These are phyloP conservation scores for Drosophila koepferae DNA, from an alignment of 2,888 invertebrate genomes.

Conservation along the genomic window DNA sequence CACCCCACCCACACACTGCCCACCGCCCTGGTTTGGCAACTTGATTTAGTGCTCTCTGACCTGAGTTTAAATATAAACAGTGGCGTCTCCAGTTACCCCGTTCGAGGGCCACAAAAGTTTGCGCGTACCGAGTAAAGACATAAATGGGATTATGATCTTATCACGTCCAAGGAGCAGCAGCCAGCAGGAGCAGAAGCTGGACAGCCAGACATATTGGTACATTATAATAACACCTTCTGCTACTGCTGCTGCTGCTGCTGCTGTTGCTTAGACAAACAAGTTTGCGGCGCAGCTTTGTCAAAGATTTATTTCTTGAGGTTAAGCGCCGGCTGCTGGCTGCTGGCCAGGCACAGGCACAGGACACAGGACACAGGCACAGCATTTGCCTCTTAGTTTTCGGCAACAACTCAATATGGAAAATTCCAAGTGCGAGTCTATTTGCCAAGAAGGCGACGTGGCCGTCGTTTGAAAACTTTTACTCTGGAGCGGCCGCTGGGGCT, in stretches of 20 bases:
- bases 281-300: conserved; percentile 82
- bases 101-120: conserved; percentile 67
- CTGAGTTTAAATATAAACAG: conserved; percentile 85
- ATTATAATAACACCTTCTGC: conserved; percentile 83
- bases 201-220: conserved; percentile 69
- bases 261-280: conserved; percentile 83
- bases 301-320: conserved; percentile 83
- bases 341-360: conserved; percentile 45
- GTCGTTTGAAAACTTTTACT: conserved; percentile 41
- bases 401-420: conserved; percentile 71
- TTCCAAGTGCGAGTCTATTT: conserved; percentile 66
- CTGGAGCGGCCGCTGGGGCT: neutral
- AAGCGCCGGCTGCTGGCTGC: conserved; percentile 73
- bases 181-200: conserved; percentile 13
- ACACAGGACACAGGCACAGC: neutral
- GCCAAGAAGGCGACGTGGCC: conserved; percentile 32
- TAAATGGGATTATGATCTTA: conserved; percentile 86
- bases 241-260: conserved; percentile 47
- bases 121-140: conserved; percentile 79
- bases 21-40: conserved; percentile 41
- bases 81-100: conserved; percentile 60
- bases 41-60: conserved; percentile 85
- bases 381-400: conserved; percentile 36
- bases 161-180: conserved; percentile 67
- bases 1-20: neutral